A percentile compares a stretch with the other conserved stretches of the same genome.
Evolutionary conservation across 2,797 vertebrate species (phyloP).

Genomic region (Sebastes flavidus): DNA sequence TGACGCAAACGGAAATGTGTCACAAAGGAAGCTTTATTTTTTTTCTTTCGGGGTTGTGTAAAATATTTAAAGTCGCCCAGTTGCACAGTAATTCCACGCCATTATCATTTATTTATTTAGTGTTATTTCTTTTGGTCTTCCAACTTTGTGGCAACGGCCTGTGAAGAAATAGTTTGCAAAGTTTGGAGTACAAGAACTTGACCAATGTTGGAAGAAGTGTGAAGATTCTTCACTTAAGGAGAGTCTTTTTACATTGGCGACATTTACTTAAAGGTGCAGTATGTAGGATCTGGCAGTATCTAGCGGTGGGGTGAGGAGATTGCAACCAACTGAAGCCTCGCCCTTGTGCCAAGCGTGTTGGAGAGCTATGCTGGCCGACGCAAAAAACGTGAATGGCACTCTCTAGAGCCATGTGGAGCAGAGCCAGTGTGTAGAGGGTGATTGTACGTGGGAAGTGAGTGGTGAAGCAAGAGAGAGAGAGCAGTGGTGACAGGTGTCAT

Average conservation of each 20-base stretch:
- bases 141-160: background rate
- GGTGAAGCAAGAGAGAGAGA: too few species aligned
- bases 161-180: background rate
- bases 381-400: too few species aligned
- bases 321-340: too few species aligned
- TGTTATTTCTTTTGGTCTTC: background rate
- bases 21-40: conserved; percentile 3
- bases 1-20: conserved; percentile 27
- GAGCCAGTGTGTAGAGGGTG: too few species aligned
- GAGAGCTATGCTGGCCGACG: too few species aligned
- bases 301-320: too few species aligned
- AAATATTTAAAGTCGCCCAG: conserved; percentile 8
- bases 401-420: too few species aligned
- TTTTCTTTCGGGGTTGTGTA: background rate
- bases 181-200: background rate
- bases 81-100: background rate
- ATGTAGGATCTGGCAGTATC: too few species aligned
- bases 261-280: too few species aligned
- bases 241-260: background rate
- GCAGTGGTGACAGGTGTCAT: too few species aligned
- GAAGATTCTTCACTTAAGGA: background rate
- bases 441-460: too few species aligned
- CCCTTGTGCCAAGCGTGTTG: too few species aligned
- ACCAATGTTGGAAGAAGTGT: background rate
- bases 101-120: background rate